Evolutionary conservation across 2,888 invertebrate species (phyloP), one percentile per base, ranked within the genome.

Genomic region (Gastrophysa polygoni): DNA sequence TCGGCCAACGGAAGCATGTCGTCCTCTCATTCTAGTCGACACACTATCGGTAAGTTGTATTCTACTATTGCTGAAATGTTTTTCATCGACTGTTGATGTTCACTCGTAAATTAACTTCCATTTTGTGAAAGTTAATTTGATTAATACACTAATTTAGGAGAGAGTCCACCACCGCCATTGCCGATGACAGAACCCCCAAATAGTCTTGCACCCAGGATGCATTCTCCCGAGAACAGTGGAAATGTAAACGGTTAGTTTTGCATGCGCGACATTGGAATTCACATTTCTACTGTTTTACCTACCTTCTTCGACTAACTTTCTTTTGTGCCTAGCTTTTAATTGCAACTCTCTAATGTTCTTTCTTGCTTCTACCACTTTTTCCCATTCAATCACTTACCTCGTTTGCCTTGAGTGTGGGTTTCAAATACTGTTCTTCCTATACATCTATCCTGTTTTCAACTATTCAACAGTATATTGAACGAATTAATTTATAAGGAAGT

Each of bases 161-260:
- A 85, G 81, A 82, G 83, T 77, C 85, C 86, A 72, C 87, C 86
- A 71, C 86, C 86, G 72, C 87, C 87, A 64, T 80, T 87, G 75
- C 87, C 87, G 73, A 82, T 83, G 73, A 84, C 83, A 66, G 85
- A 85, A 68, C 86, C 86, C 65, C 86, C 86, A 64, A 82, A 76
- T 69, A 77, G 75, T 74, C 71, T 73, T 59, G 72, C 70, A 60
- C 67, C 73, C 58, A 78, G 75, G 62, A 75, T 76, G 72, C 75
- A 75, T 67, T 75, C 77, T 21, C 68, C 78, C 62, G 80, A 80
- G 69, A 74, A 74, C 75, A 75, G 75, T 63, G 78, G 77, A 77
- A 72, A 75, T 66, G 72, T 74, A 68, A 77, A 80, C 75, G 81
- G 81, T 81, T 79, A 81, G 80, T 80, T 68, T 61, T 66, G 67